Conservation (phyloP, 2,113 vertebrate genomes). For the Pteropus alecto region DNA sequence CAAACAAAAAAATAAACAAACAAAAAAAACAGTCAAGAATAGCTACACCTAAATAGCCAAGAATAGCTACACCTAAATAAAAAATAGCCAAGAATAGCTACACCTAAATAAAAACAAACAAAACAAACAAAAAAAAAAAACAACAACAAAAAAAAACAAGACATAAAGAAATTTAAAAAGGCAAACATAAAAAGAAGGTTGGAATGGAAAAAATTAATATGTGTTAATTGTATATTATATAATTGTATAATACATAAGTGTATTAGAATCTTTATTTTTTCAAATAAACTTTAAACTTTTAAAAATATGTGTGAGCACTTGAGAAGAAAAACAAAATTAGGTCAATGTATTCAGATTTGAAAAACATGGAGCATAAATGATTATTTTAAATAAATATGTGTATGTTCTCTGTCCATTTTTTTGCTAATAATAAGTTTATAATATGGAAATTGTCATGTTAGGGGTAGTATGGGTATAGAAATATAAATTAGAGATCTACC, state of each 20-base stretch:
- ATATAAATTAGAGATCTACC: neutral
- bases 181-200: neutral
- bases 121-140: too few species aligned
- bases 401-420: neutral
- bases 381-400: neutral
- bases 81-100: too few species aligned
- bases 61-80: too few species aligned
- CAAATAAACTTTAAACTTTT: neutral
- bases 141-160: neutral
- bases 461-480: neutral
- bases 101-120: too few species aligned
- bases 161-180: neutral
- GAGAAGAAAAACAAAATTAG: neutral
- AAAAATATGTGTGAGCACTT: neutral
- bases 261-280: neutral
- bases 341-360: neutral
- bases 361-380: neutral
- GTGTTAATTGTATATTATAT: neutral
- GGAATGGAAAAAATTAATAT: neutral
- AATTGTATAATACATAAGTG: neutral
- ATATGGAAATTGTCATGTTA: neutral
- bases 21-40: too few species aligned
- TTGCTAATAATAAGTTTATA: neutral
- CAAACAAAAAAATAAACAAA: too few species aligned
- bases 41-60: too few species aligned